phyloP scores from a whole-genome alignment of 1,140 invertebrate genomes.

The Geopemphigus sp. region DNA sequence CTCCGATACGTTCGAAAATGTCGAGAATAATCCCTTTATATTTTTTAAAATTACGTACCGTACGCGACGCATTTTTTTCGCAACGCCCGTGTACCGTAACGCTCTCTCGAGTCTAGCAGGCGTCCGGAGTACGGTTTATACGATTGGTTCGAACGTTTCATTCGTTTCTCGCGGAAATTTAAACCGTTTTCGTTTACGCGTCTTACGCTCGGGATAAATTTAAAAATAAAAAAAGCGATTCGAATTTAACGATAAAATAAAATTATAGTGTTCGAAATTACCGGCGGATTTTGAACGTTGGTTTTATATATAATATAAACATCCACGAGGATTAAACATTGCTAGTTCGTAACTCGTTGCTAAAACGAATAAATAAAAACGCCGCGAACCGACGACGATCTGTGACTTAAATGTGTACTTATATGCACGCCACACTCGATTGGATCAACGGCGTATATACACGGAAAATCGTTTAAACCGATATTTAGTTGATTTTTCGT shows the following conservation, averaged over 20 bases:
- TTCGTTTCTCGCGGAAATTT: too few relatives aligned
- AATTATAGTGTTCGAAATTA: background rate
- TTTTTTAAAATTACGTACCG: too few relatives aligned
- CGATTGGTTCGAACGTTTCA: too few relatives aligned
- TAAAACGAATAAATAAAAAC: constrained; percentile 10
- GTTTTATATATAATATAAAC: background rate
- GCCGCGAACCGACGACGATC: background rate
- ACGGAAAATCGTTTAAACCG: constrained; percentile 48
- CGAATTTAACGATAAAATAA: too few relatives aligned
- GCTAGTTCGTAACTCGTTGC: constrained; percentile 39
- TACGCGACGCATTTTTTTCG: too few relatives aligned
- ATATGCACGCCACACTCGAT: background rate
- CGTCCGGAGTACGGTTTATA: too few relatives aligned
- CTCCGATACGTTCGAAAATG: too few relatives aligned
- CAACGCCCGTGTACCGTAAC: too few relatives aligned
- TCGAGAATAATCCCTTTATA: too few relatives aligned
- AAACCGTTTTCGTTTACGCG: background rate
- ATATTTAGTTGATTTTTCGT: constrained; percentile 12
- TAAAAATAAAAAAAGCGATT: background rate
- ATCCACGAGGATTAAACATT: constrained; percentile 6
- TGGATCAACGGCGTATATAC: background rate
- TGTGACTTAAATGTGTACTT: constrained; percentile 23
- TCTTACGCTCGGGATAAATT: background rate
- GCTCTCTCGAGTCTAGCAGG: too few relatives aligned
- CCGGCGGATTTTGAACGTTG: background rate